Evolutionary conservation across 2,113 vertebrate genomes (phyloP), one percentile per base, ranked within the genome.

Genomic region (Peucedramus taeniatus): DNA sequence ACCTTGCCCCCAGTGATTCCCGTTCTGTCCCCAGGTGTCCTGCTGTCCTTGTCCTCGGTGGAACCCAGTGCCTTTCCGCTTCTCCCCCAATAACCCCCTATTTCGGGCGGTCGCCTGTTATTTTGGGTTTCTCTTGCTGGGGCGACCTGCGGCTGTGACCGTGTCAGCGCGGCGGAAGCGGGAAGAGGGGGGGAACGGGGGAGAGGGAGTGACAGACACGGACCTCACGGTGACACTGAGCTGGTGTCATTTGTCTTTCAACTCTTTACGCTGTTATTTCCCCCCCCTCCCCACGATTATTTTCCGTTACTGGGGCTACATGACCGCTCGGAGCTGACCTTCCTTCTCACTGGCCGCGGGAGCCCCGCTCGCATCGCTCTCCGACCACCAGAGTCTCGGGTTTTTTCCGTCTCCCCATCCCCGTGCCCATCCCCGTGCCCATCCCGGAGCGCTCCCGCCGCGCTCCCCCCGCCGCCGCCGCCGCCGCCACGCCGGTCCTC

Each of bases 51-150:
- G 57, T 13, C 70, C 64, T 11, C 17, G 15, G 26, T 2, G 37
- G 11, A 64, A 15, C 53, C n/a, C 1, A 3, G 3, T 15, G 31
- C 17, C 45, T 44, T 42, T 33, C 40, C 81, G 1, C 35, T 45
- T 28, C 53, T 42, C 6, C 28, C 44, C 24, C 21, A 5, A 0
- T 8, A 13, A 13, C 5, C 11, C 35, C 68, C 47, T 13, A 0
- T 26, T 68, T 31, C n/a, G 20, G 66, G 44, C 16, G 1, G 13
- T 15, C 26, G 24, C 6, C 4, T 23, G 4, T 35, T 33, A 22
- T 30, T 69, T 56, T 39, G 31, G n/a, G 17, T 35, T 44, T 22
- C 31, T 33, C 21, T 61, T 61, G 50, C 64, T 5, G 8, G 10
- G 78, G 64, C 30, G 30, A 54, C 11, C 64, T 16, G 85, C 44